Base-by-base conservation (phyloP, 92 coral and sea anemone species). In the Ricordea florida region DNA sequence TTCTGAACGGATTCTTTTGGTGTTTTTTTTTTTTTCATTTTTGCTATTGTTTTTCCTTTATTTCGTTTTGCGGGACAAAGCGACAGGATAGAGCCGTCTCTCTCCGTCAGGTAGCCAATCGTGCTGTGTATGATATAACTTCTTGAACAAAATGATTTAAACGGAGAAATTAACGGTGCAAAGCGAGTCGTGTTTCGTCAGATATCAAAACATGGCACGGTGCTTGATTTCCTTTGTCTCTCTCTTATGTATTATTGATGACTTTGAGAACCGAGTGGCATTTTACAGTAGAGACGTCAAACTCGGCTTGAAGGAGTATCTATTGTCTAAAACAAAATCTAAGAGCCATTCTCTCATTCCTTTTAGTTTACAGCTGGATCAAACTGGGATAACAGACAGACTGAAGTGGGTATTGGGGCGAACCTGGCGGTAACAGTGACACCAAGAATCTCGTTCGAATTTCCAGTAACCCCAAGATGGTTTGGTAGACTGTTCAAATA, bases 381-480 rank as follows among this genome's bases (percentile, higher is more conserved):
- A n/a, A 25, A 34, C 47, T 67, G 74, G 74, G 50, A 32, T 22
- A 36, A 20, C 0, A 58, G 59, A n/a, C 34, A 24, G 10, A 58
- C 74, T 14, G 35, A 67, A 48, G 2, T 22, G 29, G 36, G 50
- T 22, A 16, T 14, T 49, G 60, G 61, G 24, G 61, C 85, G 10
- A 14, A 18, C 1, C 33, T 42, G 25, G 53, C 43, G 10, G n/a
- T 68, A 8, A 65, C 68, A 41, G 42, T 78, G 16, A 56, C 76
- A 61, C 85, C 85, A 7, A 67, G 68, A 0, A 55, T 78, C 22
- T 47, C 65, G 1, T 34, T 68, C 8, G 33, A 68, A 51, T 33
- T 70, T 50, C 85, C 85, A 17, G 66, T 48, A 10, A 34, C 42
- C 23, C 55, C 78, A 16, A 79, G 34, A 23, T 21, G 56, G 24